Evolutionary conservation across 2,888 invertebrate genomes (phyloP).

Genomic region (Drosophila algonquin): DNA sequence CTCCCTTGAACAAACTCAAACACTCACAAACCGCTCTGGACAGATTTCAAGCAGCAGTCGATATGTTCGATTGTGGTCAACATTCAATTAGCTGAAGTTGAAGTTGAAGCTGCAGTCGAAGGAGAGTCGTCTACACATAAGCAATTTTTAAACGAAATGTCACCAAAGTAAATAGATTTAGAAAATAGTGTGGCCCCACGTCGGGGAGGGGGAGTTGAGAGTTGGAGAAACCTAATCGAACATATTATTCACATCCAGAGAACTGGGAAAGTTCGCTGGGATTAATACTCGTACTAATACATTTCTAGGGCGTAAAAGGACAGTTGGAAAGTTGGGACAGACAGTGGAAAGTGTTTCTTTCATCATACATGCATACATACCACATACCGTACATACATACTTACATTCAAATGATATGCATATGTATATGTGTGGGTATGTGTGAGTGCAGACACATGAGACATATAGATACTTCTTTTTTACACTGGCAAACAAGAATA

Average conservation of each 20-base stretch:
- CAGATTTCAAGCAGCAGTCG: conserved; percentile 45
- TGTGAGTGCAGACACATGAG: conserved; percentile 6
- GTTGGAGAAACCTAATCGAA: conserved; percentile 31
- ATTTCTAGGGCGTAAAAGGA: conserved; percentile 40
- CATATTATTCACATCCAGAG: conserved; percentile 31
- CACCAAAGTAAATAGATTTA: conserved; percentile 43
- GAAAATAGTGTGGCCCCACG: conserved; percentile 36
- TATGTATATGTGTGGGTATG: conserved; percentile 31
- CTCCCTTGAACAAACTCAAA: conserved; percentile 9
- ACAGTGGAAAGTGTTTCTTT: conserved; percentile 61
- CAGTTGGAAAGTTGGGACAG: conserved; percentile 51
- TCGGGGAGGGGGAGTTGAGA: conserved; percentile 8
- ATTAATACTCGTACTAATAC: conserved; percentile 34
- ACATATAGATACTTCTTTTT: conserved; percentile 64
- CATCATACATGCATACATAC: conserved; percentile 33
- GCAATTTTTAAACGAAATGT: conserved; percentile 62
- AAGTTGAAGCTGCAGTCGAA: conserved; percentile 45
- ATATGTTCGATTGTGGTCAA: conserved; percentile 49
- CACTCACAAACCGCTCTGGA: conserved; percentile 31
- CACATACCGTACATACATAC: neutral
- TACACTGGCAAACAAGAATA: conserved; percentile 60
- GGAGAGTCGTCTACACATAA: conserved; percentile 52
- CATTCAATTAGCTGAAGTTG: conserved; percentile 45
- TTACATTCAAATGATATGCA: conserved; percentile 26
- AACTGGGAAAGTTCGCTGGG: conserved; percentile 8